These are phyloP conservation scores for Macrophya annulata DNA, from an alignment of 2,888 invertebrate genomes.

Conservation along the genomic window DNA sequence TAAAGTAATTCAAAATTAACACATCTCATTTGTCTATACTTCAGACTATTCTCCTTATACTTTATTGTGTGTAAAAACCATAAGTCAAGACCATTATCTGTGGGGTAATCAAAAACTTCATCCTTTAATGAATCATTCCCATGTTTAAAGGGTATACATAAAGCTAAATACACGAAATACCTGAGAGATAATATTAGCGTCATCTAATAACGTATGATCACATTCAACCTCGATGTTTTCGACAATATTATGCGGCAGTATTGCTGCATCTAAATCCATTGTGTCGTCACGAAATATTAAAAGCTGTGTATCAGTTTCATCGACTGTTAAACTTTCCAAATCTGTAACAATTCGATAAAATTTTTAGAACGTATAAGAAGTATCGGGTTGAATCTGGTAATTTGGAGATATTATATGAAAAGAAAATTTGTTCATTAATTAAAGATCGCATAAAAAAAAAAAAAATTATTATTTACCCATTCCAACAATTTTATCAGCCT, in stretches of 20 bases:
- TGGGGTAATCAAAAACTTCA: background rate
- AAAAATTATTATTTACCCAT: conserved; percentile 69
- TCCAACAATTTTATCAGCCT: conserved; percentile 73
- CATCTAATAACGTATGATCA: conserved; percentile 70
- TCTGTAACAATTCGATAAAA: conserved; percentile 66
- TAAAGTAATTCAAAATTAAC: background rate
- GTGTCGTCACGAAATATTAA: conserved; percentile 75
- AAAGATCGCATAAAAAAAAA: conserved; percentile 6
- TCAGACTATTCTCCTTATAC: background rate
- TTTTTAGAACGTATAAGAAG: background rate
- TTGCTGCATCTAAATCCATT: conserved; percentile 73
- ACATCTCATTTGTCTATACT: background rate
- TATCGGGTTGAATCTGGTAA: background rate
- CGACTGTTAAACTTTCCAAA: conserved; percentile 71
- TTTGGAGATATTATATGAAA: conserved; percentile 40
- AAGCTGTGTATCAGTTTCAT: conserved; percentile 74
- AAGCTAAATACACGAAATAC: conserved; percentile 61
- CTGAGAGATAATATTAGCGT: conserved; percentile 72
- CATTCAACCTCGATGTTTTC: conserved; percentile 73
- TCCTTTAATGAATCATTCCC: background rate
- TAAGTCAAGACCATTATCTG: background rate
- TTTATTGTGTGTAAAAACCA: background rate
- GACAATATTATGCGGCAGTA: conserved; percentile 70
- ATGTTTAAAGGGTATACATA: background rate
- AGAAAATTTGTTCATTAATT: conserved; percentile 42